Conservation (phyloP, 1,140 invertebrate species). For the Papilio glaucus region DNA sequence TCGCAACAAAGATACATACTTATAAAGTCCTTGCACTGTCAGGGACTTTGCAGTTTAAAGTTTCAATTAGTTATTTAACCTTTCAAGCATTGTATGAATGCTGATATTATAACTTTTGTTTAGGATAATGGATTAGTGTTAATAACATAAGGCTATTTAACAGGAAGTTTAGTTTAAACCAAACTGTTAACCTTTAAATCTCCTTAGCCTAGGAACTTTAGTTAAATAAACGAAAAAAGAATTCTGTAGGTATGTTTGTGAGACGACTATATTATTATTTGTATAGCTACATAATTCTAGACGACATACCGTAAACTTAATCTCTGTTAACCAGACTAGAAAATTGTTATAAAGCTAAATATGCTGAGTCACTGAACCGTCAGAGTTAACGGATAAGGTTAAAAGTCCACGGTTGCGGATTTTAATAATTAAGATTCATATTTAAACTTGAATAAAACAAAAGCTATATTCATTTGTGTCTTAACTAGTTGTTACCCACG, state of each 20-base stretch:
- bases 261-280: background rate
- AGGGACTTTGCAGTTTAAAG: too few species aligned
- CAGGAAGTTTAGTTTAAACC: too few species aligned
- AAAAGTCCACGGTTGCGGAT: background rate
- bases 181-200: background rate
- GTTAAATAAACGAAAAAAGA: background rate
- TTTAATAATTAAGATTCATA: background rate
- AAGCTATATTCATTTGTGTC: too few species aligned
- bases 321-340: conserved; percentile 10
- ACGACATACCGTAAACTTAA: background rate
- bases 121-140: too few species aligned
- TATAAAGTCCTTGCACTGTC: too few species aligned
- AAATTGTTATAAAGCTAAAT: background rate
- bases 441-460: too few species aligned
- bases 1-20: too few species aligned
- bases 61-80: too few species aligned
- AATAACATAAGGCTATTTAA: too few species aligned
- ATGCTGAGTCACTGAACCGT: background rate
- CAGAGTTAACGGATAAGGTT: background rate
- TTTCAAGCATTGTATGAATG: too few species aligned
- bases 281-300: background rate
- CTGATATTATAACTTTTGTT: too few species aligned
- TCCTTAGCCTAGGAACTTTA: background rate
- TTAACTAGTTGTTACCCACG: too few species aligned
- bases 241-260: background rate